phyloP scores from a whole-genome alignment of 2,113 vertebrate species.

The Alosa alosa region DNA sequence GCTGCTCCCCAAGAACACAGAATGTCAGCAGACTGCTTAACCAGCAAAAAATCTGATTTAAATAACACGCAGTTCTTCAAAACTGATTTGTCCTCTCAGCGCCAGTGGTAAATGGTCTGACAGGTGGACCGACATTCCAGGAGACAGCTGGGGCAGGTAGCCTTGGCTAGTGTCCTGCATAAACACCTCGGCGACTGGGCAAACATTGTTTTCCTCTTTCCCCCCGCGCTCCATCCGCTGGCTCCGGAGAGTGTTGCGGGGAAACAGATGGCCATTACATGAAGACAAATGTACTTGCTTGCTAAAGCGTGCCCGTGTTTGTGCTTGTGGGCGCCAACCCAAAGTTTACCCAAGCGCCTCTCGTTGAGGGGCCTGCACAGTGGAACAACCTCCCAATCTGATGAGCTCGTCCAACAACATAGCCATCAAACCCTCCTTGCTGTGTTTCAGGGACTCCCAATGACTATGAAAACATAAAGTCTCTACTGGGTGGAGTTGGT shows the following conservation, averaged over 20 bases:
- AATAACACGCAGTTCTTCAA: slow-evolving; percentile 6
- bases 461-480: too few relatives aligned
- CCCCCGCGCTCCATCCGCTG: not conserved
- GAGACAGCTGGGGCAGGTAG: slow-evolving; percentile 2
- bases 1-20: not conserved
- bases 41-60: not conserved
- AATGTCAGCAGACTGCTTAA: not conserved
- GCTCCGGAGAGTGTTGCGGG: not conserved
- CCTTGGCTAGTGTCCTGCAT: not conserved
- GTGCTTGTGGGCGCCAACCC: not conserved
- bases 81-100: not conserved
- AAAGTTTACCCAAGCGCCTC: not conserved
- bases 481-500: too few relatives aligned
- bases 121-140: slow-evolving; percentile 10
- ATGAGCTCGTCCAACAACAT: too few relatives aligned
- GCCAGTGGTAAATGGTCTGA: not conserved
- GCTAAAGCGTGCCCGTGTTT: not conserved
- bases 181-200: not conserved
- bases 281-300: slow-evolving; percentile 11
- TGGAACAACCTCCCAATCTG: too few relatives aligned
- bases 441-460: too few relatives aligned
- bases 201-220: not conserved
- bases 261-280: slow-evolving; percentile 9
- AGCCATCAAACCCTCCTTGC: too few relatives aligned
- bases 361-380: not conserved